phyloP scores from a whole-genome alignment of 1,140 invertebrate genomes.

The Caenorhabditis latens region DNA sequence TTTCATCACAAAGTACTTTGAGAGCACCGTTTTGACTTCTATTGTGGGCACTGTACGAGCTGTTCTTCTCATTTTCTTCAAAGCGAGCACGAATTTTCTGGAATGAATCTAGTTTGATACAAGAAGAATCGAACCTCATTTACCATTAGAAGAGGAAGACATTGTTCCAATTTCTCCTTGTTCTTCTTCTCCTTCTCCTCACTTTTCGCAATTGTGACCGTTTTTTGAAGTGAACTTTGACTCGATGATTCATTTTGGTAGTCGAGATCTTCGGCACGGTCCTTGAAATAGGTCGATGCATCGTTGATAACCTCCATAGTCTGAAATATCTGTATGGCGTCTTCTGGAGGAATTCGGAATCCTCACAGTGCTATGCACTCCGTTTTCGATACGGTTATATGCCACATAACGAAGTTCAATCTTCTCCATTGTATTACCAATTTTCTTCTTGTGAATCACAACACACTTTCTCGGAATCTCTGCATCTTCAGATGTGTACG shows the following conservation, averaged over 20 bases:
- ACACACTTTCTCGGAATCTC: constrained; percentile 28
- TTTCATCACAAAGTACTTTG: constrained; percentile 16
- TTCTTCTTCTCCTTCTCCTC: not conserved
- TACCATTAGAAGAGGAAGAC: too few species aligned
- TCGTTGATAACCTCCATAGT: constrained; percentile 44
- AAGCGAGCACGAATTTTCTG: not conserved
- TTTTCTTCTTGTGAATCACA: constrained; percentile 26
- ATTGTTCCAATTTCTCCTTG: too few species aligned
- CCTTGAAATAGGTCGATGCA: not conserved
- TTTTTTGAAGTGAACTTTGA: not conserved
- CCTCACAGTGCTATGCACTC: constrained; percentile 1
- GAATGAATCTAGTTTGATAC: not conserved
- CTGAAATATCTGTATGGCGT: not conserved
- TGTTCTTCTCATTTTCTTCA: constrained; percentile 13
- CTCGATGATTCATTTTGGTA: not conserved
- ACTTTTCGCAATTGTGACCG: not conserved
- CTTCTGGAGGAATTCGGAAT: too few species aligned
- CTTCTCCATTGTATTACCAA: constrained; percentile 12
- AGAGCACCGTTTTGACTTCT: not conserved
- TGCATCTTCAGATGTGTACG: not conserved
- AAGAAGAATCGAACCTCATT: not conserved
- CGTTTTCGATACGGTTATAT: not conserved
- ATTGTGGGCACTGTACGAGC: constrained; percentile 13
- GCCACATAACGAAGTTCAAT: constrained; percentile 40
- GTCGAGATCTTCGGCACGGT: constrained; percentile 29